Evolutionary conservation across 2,888 invertebrate species (phyloP).

Genomic region (Magallana nippona): DNA sequence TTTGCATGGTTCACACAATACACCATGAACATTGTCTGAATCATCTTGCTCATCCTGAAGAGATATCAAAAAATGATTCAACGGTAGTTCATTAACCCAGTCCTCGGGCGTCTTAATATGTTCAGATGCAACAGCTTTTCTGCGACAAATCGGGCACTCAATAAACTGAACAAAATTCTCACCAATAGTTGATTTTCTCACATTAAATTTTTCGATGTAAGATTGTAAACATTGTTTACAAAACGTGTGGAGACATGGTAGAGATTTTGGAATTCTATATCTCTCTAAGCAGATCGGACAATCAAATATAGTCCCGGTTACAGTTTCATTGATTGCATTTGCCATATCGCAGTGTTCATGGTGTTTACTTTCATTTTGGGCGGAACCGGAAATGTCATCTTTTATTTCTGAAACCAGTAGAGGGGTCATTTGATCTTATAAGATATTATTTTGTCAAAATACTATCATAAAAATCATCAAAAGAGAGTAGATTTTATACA

Average conservation of each 20-base stretch:
- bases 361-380: slow-evolving; percentile 9
- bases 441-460: no score
- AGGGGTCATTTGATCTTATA: no score
- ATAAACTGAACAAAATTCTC: background rate
- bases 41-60: background rate
- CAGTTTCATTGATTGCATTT: background rate
- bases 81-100: slow-evolving; percentile 23
- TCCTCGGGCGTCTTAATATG: background rate
- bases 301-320: slow-evolving; percentile 14
- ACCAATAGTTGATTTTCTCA: background rate
- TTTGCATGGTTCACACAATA: slow-evolving; percentile 13
- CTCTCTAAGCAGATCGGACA: slow-evolving; percentile 34
- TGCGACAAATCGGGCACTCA: slow-evolving; percentile 31
- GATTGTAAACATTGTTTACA: slow-evolving; percentile 21
- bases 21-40: background rate
- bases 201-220: slow-evolving; percentile 4
- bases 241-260: slow-evolving; percentile 32
- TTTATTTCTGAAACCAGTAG: no score
- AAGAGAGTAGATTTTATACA: no score
- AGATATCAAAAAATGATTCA: slow-evolving; percentile 15
- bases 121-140: background rate
- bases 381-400: background rate
- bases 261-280: slow-evolving; percentile 13
- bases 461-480: no score
- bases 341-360: background rate